Evolutionary conservation across 2,113 vertebrate genomes (phyloP), one percentile per base, ranked within the genome.

Genomic region (Okapia johnstoni): DNA sequence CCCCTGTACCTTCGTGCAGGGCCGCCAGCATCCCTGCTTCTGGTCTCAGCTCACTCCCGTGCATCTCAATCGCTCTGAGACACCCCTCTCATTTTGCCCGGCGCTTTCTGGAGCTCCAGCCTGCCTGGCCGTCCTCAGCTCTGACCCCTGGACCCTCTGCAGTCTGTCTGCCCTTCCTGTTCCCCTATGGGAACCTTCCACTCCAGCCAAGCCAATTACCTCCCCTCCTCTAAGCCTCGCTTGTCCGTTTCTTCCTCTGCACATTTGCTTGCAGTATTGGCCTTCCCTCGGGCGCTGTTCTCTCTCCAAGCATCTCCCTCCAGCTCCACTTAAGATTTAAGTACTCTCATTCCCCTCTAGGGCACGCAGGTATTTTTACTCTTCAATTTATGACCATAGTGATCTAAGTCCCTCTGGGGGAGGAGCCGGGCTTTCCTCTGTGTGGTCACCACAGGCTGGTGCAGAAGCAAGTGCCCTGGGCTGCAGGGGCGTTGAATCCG

Each of bases 401-500:
- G 5, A n/a, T 28, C 2, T 33, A 55, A 26, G 13, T 58, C 6
- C 21, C 50, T 92, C 19, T 81, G 9, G 60, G 28, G 33, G 55
- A 17, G 21, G 60, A 85, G 33, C 73, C 11, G 1, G 9, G 9
- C 23, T 6, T n/a, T 9, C 23, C 14, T n/a, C 17, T 79, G 23
- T 50, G 28, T 55, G 55, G 26, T 90, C 43, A 15, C 12, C 19
- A 5, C 2, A 50, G 80, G n/a, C 40, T n/a, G 15, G 46, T 43
- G 7, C 6, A 21, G 30, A 70, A 60, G 28, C 1, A 0, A 85
- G 60, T 1, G 15, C 57, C 30, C 13, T 10, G 2, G 6, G 3
- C 7, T 26, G 5, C 1, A 4, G 33, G n/a, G 50, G 13, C 7
- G 0, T 26, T 30, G 25, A 17, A 11, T 30, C 23, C 5, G 10